Evolutionary conservation across 2,113 vertebrate genomes (phyloP).

Genomic region (Xiphophorus maculatus): DNA sequence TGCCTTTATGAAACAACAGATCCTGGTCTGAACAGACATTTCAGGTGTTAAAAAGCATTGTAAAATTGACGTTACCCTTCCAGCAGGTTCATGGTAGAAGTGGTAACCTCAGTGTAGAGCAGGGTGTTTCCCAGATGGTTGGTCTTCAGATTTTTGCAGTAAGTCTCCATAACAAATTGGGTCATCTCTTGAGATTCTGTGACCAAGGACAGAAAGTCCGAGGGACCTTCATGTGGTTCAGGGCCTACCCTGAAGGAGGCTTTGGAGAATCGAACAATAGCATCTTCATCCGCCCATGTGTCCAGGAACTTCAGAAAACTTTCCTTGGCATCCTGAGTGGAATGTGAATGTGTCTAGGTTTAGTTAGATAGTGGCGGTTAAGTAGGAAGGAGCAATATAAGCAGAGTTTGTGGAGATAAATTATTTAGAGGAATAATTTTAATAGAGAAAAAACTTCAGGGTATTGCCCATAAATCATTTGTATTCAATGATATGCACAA

Average conservation of each 20-base stretch:
- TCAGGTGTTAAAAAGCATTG: not conserved
- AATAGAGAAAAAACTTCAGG: not conserved
- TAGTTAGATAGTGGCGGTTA: no score
- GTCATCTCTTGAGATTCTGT: slow-evolving; percentile 73
- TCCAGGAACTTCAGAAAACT: slow-evolving; percentile 80
- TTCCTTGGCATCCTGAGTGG: slow-evolving; percentile 52
- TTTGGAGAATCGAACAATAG: slow-evolving; percentile 75
- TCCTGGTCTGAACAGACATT: not conserved
- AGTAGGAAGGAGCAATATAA: no score
- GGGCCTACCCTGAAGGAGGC: slow-evolving; percentile 77
- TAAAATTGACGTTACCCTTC: slow-evolving; percentile 83
- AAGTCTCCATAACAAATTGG: slow-evolving; percentile 84
- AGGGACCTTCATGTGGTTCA: slow-evolving; percentile 46
- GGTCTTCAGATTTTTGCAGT: slow-evolving; percentile 84
- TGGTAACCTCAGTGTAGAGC: slow-evolving; percentile 85
- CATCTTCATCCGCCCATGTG: slow-evolving; percentile 67
- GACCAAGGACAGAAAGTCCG: slow-evolving; percentile 76
- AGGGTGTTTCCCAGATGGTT: slow-evolving; percentile 82
- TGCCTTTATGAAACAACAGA: not conserved
- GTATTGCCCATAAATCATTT: not conserved
- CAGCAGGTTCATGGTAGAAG: slow-evolving; percentile 91
- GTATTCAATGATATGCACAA: not conserved
- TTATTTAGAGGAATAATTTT: not conserved
- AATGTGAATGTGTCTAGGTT: not conserved
- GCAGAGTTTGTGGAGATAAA: no score